Base-by-base conservation (phyloP, 2,113 vertebrate species). In the Oreocharis arfaki region DNA sequence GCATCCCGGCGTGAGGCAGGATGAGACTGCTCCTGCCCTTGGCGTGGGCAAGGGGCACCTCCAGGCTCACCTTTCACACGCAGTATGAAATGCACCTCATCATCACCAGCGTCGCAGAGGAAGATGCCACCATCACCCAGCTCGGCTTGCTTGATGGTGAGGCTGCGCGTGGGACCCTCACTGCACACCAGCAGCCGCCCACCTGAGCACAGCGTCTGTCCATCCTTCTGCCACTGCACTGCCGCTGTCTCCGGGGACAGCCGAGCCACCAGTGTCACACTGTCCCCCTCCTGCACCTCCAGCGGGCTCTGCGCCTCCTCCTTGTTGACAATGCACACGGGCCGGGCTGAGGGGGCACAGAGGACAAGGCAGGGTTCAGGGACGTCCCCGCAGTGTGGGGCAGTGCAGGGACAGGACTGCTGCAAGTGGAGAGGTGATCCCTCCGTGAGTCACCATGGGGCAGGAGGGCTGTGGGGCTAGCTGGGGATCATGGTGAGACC, bases 141-240 rank as follows among this genome's bases (percentile, higher is more conserved):
- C 93, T 98, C 98, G 5, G 95, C 93, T 63, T 98, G 98, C 96
- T 98, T 98, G 97, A 99, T 98, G 90, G 98, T 98, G 92, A 99
- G 97, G 95, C 98, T 98, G 91, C 98, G 98, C 0, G 78, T 94
- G 8, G 96, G 93, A 53, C 98, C 98, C 91, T 98, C 98, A 3
- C 97, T 98, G 96, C 98, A 98, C 94, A 98, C 97, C 90, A 98
- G 96, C 96, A 99, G 97, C 92, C 98, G 97, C 75, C 98, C 98
- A 3, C 97, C 95, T 0, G 95, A 95, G 26, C 89, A 69, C 95
- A 99, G 92, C 4, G 59, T 94, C 93, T 97, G 96, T 63, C 97
- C 98, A 3, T 98, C 98, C 94, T 98, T 98, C 92, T 98, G 96
- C 99, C 99, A 99, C 55, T 97, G 97, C 9, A 97, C 98, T 14